phyloP scores from a whole-genome alignment of 2,113 vertebrate species.

The Origma solitaria region DNA sequence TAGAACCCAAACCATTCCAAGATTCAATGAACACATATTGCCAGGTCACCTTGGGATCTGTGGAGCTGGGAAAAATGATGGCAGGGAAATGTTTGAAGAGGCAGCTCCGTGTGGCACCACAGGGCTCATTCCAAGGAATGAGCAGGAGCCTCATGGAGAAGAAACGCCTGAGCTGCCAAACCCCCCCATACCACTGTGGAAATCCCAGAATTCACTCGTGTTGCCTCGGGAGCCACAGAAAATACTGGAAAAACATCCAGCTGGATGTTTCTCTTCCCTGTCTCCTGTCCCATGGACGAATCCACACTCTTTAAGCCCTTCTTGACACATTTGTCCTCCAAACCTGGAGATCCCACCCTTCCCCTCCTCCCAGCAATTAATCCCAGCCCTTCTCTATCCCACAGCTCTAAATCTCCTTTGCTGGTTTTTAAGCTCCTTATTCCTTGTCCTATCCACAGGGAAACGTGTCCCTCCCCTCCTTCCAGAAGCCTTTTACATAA shows the following conservation, averaged over 20 bases:
- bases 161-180: background rate
- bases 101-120: fast-evolving
- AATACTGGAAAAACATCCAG: background rate
- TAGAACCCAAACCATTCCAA: background rate
- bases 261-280: background rate
- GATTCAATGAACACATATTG: background rate
- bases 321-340: slow-evolving; percentile 60
- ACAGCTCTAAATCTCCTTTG: slow-evolving; percentile 61
- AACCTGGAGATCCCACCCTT: background rate
- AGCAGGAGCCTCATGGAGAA: background rate
- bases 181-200: fast-evolving
- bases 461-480: slow-evolving; percentile 49
- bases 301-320: slow-evolving; percentile 1
- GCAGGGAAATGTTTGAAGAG: background rate
- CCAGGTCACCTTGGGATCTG: background rate
- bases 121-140: background rate
- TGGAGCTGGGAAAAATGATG: background rate
- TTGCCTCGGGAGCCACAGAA: background rate
- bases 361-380: slow-evolving; percentile 22
- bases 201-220: fast-evolving
- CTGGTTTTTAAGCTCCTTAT: slow-evolving; percentile 53
- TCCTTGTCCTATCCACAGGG: slow-evolving; percentile 48
- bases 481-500: slow-evolving; percentile 36
- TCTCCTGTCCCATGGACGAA: background rate
- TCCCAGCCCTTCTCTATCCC: slow-evolving; percentile 45